A percentile compares a stretch with the other conserved stretches of the same genome.
Evolutionary conservation across 2,113 vertebrate genomes (phyloP).

Genomic region (Plotosus lineatus): DNA sequence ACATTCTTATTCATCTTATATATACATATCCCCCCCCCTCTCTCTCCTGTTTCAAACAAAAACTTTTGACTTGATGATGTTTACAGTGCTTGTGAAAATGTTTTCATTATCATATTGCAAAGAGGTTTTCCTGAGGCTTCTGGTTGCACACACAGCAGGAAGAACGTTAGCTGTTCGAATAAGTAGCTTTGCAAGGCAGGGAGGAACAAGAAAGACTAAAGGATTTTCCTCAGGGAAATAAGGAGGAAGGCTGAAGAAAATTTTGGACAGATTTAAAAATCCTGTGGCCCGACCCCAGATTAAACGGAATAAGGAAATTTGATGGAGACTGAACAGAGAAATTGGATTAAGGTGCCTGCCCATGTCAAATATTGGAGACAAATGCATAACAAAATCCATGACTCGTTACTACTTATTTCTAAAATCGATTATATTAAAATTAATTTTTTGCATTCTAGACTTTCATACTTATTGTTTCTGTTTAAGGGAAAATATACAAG

Average conservation of each 20-base stretch:
- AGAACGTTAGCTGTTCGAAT: neutral
- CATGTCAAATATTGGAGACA: neutral
- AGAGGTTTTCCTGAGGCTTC: neutral
- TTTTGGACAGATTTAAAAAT: neutral
- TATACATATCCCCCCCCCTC: neutral
- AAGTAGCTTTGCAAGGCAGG: neutral
- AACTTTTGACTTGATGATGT: neutral
- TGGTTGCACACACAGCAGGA: neutral
- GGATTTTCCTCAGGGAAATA: neutral
- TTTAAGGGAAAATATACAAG: neutral
- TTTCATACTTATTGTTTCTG: neutral
- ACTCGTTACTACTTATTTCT: neutral
- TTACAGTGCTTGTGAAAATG: neutral
- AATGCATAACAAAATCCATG: neutral
- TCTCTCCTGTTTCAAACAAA: neutral
- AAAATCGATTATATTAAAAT: neutral
- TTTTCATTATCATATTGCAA: neutral
- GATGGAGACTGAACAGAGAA: neutral
- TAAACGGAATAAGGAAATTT: too few species aligned
- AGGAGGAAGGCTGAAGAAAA: neutral
- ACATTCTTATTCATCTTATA: neutral
- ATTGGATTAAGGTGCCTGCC: neutral
- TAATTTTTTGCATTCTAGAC: neutral
- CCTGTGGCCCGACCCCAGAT: too few species aligned
- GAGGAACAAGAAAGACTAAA: neutral